Base-by-base conservation (phyloP, 2,888 invertebrate genomes). In the Phlogophora meticulosa region DNA sequence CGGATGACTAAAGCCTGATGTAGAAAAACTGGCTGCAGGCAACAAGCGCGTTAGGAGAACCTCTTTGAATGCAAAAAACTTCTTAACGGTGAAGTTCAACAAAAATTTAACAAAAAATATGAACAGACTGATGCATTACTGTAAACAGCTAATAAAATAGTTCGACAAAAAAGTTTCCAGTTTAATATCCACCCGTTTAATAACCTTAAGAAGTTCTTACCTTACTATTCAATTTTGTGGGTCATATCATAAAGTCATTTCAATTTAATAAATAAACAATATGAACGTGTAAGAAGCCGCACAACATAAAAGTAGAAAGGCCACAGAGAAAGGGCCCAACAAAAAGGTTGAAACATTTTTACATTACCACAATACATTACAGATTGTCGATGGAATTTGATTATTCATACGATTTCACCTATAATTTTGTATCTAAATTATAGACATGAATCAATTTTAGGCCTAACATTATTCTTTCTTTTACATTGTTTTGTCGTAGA, bases 321-420 rank as follows among this genome's bases (percentile, higher is more conserved):
- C 84, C 75, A 84, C 72, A 87, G 90, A 90, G 91, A 92, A 91
- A 91, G 91, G 91, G 90, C 88, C 58, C 52, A 84, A 76, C 75
- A 81, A 83, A 81, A 78, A 72, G 71, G 63, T 77, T 80, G 73
- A 78, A 85, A 80, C 81, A 88, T 90, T 72, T 75, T 88, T 88
- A 76, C 84, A 87, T 87, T 85, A 87, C 85, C 85, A 87, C 88
- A 89, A 88, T 90, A 88, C 88, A 84, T 88, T 88, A 88, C 85
- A 88, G 86, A 88, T 89, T 86, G 87, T 87, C 85, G 82, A 74
- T 78, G 75, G 74, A 82, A 80, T 86, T 78, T 82, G 85, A 76
- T 83, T 84, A 87, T 90, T 88, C 86, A 85, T 88, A 84, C 81
- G 86, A 90, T 91, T 92, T 90, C 90, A 90, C 89, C 87, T 89